phyloP scores from a whole-genome alignment of 2,113 vertebrate species.

The Chionodraco myersi region DNA sequence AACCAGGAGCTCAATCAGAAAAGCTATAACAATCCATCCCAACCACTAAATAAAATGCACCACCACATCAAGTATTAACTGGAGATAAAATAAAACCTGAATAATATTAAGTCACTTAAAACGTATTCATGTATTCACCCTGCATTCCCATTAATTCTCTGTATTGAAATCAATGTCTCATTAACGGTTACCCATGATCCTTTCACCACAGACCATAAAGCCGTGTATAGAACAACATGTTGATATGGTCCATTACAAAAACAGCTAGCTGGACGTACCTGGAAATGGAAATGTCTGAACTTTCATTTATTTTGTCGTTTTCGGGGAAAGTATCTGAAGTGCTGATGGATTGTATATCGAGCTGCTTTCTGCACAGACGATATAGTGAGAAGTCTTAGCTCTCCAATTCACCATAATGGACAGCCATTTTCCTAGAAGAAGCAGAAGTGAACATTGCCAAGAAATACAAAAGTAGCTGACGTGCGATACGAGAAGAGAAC shows the following conservation, averaged over 20 bases:
- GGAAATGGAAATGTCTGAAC: constrained; percentile 15
- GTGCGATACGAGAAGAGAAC: constrained; percentile 4
- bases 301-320: neutral
- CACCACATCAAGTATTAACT: constrained; percentile 29
- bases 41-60: constrained; percentile 30
- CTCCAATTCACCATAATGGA: neutral
- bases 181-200: too few species aligned
- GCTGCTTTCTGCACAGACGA: neutral
- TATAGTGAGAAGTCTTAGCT: neutral
- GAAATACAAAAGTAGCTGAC: constrained; percentile 33
- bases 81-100: neutral
- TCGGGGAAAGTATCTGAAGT: neutral
- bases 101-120: neutral
- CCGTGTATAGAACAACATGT: neutral
- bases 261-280: neutral
- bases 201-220: neutral
- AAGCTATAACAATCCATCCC: constrained; percentile 17
- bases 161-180: neutral
- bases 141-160: neutral
- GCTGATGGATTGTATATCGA: neutral
- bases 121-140: neutral
- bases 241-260: neutral
- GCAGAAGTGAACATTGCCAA: constrained; percentile 5
- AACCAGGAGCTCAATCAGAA: constrained; percentile 36
- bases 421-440: neutral